A percentile compares a stretch with the other conserved stretches of the same genome.
phyloP scores from a whole-genome alignment of 2,888 invertebrate species.

The Synergus laeviventris region DNA sequence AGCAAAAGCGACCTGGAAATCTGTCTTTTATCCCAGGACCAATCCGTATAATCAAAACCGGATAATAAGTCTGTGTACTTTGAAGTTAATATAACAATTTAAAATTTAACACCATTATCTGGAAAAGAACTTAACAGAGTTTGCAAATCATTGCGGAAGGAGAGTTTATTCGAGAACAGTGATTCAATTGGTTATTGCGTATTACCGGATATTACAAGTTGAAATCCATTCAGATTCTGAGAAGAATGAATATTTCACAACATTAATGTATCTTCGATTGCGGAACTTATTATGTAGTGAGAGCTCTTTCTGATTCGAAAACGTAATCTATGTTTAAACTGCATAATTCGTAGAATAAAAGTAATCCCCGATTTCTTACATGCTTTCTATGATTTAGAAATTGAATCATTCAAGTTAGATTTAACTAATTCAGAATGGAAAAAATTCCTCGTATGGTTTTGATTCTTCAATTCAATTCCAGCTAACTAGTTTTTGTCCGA shows the following conservation, averaged over 20 bases:
- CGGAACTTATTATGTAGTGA: background rate
- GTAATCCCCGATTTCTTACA: background rate
- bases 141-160: background rate
- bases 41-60: background rate
- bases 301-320: background rate
- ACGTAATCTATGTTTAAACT: background rate
- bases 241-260: conserved; percentile 31
- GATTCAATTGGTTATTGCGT: background rate
- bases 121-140: background rate
- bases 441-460: background rate
- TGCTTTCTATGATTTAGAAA: background rate
- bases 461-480: background rate
- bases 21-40: background rate
- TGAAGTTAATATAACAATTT: background rate
- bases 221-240: conserved; percentile 16
- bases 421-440: background rate
- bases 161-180: conserved; percentile 2
- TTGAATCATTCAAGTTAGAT: background rate
- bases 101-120: background rate
- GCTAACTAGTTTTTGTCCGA: background rate
- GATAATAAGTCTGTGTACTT: background rate
- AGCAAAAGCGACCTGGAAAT: background rate
- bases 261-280: conserved; percentile 1
- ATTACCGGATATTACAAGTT: conserved; percentile 17
- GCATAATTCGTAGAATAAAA: too few relatives aligned